These are phyloP conservation scores for Cryptocephalus moraei DNA, from an alignment of 2,888 invertebrate genomes.

Conservation along the genomic window DNA sequence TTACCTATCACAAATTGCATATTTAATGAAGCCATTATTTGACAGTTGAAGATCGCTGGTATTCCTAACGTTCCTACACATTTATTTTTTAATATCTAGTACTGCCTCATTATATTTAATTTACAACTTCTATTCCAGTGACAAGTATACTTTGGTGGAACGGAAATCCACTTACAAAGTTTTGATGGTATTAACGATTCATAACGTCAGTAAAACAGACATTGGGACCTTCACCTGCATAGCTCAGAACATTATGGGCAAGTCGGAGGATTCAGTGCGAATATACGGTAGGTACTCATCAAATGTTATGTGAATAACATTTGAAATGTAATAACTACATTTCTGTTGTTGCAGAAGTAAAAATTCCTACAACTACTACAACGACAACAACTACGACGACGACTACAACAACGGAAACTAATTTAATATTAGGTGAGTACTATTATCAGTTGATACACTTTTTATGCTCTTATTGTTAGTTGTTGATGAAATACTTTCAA, in stretches of 20 bases:
- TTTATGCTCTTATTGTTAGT: too few relatives aligned
- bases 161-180: constrained; percentile 50
- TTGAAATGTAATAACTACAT: too few relatives aligned
- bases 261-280: constrained; percentile 55
- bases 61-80: too few relatives aligned
- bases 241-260: constrained; percentile 60
- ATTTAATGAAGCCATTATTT: too few relatives aligned
- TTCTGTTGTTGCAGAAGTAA: constrained; percentile 31
- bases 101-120: too few relatives aligned
- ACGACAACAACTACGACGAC: constrained; percentile 23
- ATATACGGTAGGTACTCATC: constrained; percentile 49
- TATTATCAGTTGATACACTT: too few relatives aligned
- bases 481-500: too few relatives aligned
- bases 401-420: constrained; percentile 22
- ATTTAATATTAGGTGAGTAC: constrained; percentile 23
- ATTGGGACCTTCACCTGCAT: constrained; percentile 61
- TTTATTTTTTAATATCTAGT: too few relatives aligned
- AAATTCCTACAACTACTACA: constrained; percentile 29
- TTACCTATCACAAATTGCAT: too few relatives aligned
- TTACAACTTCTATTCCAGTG: constrained; percentile 36
- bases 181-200: constrained; percentile 51
- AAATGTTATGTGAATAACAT: too few relatives aligned
- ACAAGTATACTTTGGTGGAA: constrained; percentile 54
- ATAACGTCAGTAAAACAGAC: constrained; percentile 49
- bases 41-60: too few relatives aligned